A percentile compares a stretch with the other conserved stretches of the same genome.
Conservation (phyloP, 1,140 invertebrate genomes). For the Tetramorium parvispinum region DNA sequence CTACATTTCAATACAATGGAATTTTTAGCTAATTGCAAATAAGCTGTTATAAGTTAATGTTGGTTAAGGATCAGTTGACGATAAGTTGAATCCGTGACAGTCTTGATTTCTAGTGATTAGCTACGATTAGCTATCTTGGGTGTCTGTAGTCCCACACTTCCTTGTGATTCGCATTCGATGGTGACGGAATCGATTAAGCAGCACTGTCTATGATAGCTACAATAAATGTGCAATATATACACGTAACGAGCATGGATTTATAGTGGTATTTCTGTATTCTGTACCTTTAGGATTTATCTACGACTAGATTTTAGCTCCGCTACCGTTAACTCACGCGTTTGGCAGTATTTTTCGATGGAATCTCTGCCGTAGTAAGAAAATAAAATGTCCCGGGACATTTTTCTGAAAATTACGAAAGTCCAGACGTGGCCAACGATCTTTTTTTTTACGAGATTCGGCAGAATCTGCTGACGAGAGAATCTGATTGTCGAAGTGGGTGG, state of each 20-base stretch:
- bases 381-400: not conserved
- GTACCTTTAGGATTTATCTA: slow-evolving; percentile 17
- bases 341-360: not conserved
- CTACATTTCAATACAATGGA: not conserved
- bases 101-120: slow-evolving; percentile 36
- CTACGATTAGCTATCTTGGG: slow-evolving; percentile 22
- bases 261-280: slow-evolving; percentile 53
- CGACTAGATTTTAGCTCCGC: slow-evolving; percentile 33
- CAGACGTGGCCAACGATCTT: not conserved
- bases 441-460: not conserved
- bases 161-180: slow-evolving; percentile 17
- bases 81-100: slow-evolving; percentile 23
- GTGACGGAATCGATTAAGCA: slow-evolving; percentile 19
- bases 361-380: not conserved
- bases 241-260: slow-evolving; percentile 40
- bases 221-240: slow-evolving; percentile 53
- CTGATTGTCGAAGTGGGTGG: slow-evolving; percentile 6
- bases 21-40: not conserved
- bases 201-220: slow-evolving; percentile 25
- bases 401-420: not conserved
- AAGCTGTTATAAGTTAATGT: not conserved
- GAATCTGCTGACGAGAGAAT: not conserved
- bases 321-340: not conserved
- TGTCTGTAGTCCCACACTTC: not conserved
- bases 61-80: not conserved